phyloP scores from a whole-genome alignment of 2,113 vertebrate genomes.

The Petromus typicus region DNA sequence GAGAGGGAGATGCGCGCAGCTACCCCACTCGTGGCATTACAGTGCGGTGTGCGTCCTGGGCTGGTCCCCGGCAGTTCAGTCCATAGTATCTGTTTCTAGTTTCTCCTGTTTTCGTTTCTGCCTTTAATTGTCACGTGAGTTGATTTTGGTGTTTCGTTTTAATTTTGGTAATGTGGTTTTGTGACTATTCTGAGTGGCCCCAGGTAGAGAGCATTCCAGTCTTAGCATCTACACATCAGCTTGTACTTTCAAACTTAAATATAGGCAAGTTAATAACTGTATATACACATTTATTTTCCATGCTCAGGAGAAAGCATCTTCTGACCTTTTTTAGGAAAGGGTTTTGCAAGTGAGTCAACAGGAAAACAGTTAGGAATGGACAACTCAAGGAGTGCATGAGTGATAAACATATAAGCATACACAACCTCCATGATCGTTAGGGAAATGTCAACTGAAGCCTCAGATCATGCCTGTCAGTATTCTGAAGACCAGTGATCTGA shows the following conservation, averaged over 20 bases:
- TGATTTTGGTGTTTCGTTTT: background rate
- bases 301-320: background rate
- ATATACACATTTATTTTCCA: background rate
- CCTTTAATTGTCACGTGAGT: background rate
- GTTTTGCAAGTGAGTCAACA: background rate
- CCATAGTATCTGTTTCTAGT: background rate
- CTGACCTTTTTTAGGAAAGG: background rate
- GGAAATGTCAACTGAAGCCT: background rate
- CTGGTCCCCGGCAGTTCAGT: background rate
- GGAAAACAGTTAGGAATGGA: background rate
- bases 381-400: background rate
- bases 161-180: background rate
- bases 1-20: constrained; percentile 31
- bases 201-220: background rate
- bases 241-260: background rate
- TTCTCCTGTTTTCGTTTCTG: background rate
- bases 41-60: background rate
- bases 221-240: background rate
- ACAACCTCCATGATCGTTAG: background rate
- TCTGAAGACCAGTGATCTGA: background rate
- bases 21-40: accelerated
- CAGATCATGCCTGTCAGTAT: background rate
- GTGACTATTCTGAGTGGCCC: background rate
- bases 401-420: no score
- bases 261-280: background rate